phyloP scores from a whole-genome alignment of 1,140 invertebrate genomes.

The Drosophila yakuba region DNA sequence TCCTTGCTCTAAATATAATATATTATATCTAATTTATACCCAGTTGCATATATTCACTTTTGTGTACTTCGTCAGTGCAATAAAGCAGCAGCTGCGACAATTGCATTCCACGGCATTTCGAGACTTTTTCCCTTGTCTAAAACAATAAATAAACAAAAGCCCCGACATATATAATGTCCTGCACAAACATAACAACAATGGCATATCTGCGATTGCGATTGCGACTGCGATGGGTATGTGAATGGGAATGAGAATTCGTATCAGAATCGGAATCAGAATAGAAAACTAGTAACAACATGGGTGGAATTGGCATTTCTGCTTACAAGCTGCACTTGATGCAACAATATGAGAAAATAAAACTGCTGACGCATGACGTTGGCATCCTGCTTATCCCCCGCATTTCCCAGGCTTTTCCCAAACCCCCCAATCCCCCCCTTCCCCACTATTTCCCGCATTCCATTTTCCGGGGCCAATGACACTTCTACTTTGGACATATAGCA shows the following conservation, averaged over 20 bases:
- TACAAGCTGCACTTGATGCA: slow-evolving; percentile 50
- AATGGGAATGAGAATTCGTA: not conserved
- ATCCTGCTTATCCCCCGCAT: slow-evolving; percentile 34
- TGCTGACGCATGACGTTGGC: slow-evolving; percentile 64
- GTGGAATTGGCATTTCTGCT: slow-evolving; percentile 50
- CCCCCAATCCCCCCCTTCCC: not conserved
- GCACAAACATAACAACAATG: slow-evolving; percentile 20
- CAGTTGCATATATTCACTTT: slow-evolving; percentile 4
- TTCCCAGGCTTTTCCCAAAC: not conserved
- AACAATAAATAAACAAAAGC: slow-evolving; percentile 47
- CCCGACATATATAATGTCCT: slow-evolving; percentile 37
- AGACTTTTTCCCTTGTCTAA: slow-evolving; percentile 32
- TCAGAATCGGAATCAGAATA: not conserved
- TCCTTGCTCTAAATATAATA: no score
- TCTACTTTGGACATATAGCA: slow-evolving; percentile 35
- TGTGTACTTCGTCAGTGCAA: slow-evolving; percentile 18
- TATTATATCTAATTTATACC: not conserved
- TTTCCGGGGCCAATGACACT: slow-evolving; percentile 67
- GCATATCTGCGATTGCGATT: slow-evolving; percentile 17
- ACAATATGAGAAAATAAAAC: slow-evolving; percentile 60
- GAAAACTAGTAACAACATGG: slow-evolving; percentile 29
- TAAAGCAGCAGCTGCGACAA: slow-evolving; percentile 42
- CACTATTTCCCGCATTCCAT: not conserved
- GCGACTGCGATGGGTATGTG: slow-evolving; percentile 1
- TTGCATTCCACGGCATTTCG: slow-evolving; percentile 38